Evolutionary conservation across 1,140 invertebrate species (phyloP).

Genomic region (Phenacoccus solenopsis): DNA sequence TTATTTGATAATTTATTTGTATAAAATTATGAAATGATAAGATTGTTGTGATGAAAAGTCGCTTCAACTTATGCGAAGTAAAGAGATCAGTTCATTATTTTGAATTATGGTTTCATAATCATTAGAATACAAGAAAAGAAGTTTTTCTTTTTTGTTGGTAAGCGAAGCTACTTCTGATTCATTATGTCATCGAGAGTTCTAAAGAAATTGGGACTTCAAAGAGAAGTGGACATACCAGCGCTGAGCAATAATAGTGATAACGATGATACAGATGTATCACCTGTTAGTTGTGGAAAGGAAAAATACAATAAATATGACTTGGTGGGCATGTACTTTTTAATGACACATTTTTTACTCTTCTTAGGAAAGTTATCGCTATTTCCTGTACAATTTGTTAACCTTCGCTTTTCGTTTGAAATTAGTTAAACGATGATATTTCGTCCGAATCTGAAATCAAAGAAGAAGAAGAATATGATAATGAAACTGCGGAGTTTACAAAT

Average conservation of each 20-base stretch:
- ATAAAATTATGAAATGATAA: no score
- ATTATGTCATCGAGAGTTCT: constrained; percentile 29
- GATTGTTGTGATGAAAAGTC: no score
- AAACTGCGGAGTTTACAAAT: constrained; percentile 42
- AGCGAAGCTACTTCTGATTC: no score
- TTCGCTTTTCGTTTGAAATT: no score
- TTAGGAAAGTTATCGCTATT: neutral
- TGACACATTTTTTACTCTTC: no score
- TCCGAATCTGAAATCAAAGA: constrained; percentile 55
- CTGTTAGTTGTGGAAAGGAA: constrained; percentile 38
- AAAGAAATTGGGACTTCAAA: constrained; percentile 29
- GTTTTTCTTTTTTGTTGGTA: no score
- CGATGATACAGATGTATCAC: constrained; percentile 36
- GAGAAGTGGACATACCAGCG: constrained; percentile 27
- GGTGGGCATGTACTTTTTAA: constrained; percentile 33
- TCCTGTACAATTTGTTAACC: constrained; percentile 16
- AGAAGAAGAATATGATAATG: constrained; percentile 49
- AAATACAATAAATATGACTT: constrained; percentile 48
- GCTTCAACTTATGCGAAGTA: no score
- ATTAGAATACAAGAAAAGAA: no score
- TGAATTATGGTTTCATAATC: no score
- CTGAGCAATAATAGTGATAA: constrained; percentile 36
- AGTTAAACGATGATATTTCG: constrained; percentile 46
- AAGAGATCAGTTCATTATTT: no score
- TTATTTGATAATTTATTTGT: no score